Evolutionary conservation across 2,888 invertebrate species (phyloP), one percentile per base, ranked within the genome.

Genomic region (Himalopsyche tibetana): DNA sequence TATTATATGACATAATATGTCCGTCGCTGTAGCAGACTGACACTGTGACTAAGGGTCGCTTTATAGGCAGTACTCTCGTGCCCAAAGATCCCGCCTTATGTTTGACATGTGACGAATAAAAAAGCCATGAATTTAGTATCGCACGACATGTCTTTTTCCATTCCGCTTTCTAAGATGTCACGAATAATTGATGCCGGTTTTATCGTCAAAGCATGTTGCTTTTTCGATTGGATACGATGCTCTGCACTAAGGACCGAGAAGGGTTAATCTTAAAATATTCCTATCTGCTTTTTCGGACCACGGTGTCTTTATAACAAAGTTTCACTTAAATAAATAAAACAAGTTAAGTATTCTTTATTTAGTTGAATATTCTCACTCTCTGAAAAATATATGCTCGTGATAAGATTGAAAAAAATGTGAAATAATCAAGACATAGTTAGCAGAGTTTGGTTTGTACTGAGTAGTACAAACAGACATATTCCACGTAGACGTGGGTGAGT

Each of bases 131-230:
- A 86, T 86, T 82, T 55, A 79, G 55, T 79, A 86, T 84, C 28
- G 19, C 81, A 51, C 28, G 63, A 28, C 6, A 63, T 63, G 63
- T 63, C 63, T 63, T 63, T 85, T 82, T 74, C 69, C 84, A 56
- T 82, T 55, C 82, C 51, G 63, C 28, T 81, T 63, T 74, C 86
- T 55, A 28, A 84, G 81, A 28, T 56, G 80, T 81, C 80, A 80
- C 86, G 80, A 88, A 88, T 88, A 88, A 88, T 88, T 88, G 86
- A 88, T 88, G 81, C 83, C 40, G 80, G 83, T 86, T 86, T 86
- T 85, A 86, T 84, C 83, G 85, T 74, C 51, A 36, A 55, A 85
- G 80, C 85, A 82, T 85, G 84, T 80, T 63, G n/a, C 19, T n/a
- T 28, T 63, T 63, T 63, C 63, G 63, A 63, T 63, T 63, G 63